Evolutionary conservation across 2,888 invertebrate genomes (phyloP), one percentile per base, ranked within the genome.

Genomic region (Anodontia alba): DNA sequence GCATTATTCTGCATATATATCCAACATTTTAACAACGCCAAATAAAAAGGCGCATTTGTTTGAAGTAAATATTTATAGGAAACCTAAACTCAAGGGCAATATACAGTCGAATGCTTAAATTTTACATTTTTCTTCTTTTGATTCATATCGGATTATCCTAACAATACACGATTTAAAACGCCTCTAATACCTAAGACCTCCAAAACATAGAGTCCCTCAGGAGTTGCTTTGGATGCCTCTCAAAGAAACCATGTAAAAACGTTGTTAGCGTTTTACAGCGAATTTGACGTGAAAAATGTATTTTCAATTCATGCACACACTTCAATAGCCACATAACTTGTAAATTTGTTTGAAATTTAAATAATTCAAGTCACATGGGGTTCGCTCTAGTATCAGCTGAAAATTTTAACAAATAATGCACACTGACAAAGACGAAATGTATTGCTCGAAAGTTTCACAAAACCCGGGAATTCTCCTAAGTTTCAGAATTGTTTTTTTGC

Each of bases 221-320:
- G 62, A 62, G 62, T 17, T 33, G 62, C 29, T 33, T 33, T 10
- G 33, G n/a, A 33, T 33, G 26, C 23, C 33, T 33, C 62, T 62
- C 62, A 62, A 62, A 62, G 62, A 62, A 62, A 33, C 20, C 62
- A 33, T 33, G 33, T 33, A 62, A 33, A 62, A 62, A 31, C 5
- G 62, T 33, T 33, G 31, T 62, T 62, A 23, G 12, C 33, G 62
- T 33, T 62, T 57, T 62, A 62, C 62, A 62, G 33, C 62, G 62
- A 33, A 29, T 62, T 62, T 62, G 62, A 62, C 73, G 77, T 81
- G 80, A 84, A 77, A 79, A 76, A 84, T 84, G 79, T 77, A 70
- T 84, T 84, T 84, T 81, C 77, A 76, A 84, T 84, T 84, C 84
- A 81, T 67, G 57, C 46, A 70, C 80, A 80, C 76, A 54, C 77